Base-by-base conservation (phyloP, 35 echinoderm and acorn worm species). In the Lytechinus variegatus region DNA sequence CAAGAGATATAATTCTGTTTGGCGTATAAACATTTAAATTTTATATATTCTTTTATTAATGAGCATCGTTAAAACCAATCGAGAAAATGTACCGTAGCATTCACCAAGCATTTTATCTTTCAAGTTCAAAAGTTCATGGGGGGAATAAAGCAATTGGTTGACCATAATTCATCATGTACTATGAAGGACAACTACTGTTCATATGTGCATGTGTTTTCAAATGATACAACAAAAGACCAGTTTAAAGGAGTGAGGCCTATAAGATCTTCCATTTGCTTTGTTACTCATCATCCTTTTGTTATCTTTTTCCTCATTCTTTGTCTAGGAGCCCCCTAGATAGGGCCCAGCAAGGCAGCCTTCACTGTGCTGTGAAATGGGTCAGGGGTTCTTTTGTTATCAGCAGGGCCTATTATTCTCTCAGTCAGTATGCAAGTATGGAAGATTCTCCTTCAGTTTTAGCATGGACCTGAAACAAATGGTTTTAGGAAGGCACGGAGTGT, bases 361-460 rank as follows among this genome's bases (percentile, higher is more conserved):
- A 79, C 16, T 24, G 16, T 79, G 14, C 66, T 24, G 3, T 7
- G 66, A 79, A 79, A 79, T 79, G 66, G 66, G 66, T 79, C 66
- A 79, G 66, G 66, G 66, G 66, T 79, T 79, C 66, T 79, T 79
- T 79, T 79, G 66, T 79, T 79, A 24, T 79, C 66, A 79, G 61
- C 6, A 56, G n/a, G 21, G 66, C 66, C 66, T 79, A 79, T 79
- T 79, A 79, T 79, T 79, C 66, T 79, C 66, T 79, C 19, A 24
- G 66, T 79, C 66, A 79, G 6, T 79, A 6, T 24, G 66, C 4
- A 60, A 60, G 57, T 16, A 12, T 0, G 1, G 33, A 44, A 44
- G 33, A 44, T 44, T 44, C 33, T 44, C 33, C 33, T 44, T 44
- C 33, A 44, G 33, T 44, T 44, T 1, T 1, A 2, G 33, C 33